Base-by-base conservation (phyloP, 2,888 invertebrate species). In the Epistrophe eligans region DNA sequence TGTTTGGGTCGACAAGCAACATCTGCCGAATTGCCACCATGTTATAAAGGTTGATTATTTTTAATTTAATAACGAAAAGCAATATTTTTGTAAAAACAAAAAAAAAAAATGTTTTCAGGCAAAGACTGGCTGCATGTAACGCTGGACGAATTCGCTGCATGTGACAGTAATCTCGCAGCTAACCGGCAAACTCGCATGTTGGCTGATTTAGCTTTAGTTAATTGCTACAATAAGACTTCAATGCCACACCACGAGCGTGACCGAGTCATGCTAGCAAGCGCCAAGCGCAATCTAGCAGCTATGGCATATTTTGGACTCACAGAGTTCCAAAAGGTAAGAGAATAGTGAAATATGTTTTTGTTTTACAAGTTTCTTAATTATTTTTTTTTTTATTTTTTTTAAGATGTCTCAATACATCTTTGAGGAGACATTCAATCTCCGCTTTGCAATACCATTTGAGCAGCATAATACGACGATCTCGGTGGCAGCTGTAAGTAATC, bases 291-390 rank as follows among this genome's bases (percentile, higher is more conserved):
- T 93, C 94, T 99, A 79, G 96, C 97, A 85, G 96, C 96, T 66
- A 98, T 99, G 98, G 97, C 99, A 73, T 99, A 98, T 93, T 99
- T 99, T 93, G 99, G 99, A 88, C 95, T 99, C 88, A 98, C 99
- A 9, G 99, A 99, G 93, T 96, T 95, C 93, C 99, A 99, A 94
- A 97, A 97, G 95, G 88, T 81, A 11, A 45, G 19, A 17, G 3
- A n/a, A 45, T n/a, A 3, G 0, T 8, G 15, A 48, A 35, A 17
- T 55, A 40, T 10, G 11, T 11, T 1, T 11, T 11, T 0, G 11
- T 11, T 0, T 11, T 11, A 0, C 2, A 0, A 66, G 1, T n/a
- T n/a, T 40, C 32, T 43, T 17, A 15, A 55, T 45, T 8, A 32
- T 35, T 13, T 58, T 35, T 57, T n/a, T 11, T 40, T 15, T n/a